Evolutionary conservation across 2,888 invertebrate genomes (phyloP), one percentile per base, ranked within the genome.

Genomic region (Hirudinaria manillensis): DNA sequence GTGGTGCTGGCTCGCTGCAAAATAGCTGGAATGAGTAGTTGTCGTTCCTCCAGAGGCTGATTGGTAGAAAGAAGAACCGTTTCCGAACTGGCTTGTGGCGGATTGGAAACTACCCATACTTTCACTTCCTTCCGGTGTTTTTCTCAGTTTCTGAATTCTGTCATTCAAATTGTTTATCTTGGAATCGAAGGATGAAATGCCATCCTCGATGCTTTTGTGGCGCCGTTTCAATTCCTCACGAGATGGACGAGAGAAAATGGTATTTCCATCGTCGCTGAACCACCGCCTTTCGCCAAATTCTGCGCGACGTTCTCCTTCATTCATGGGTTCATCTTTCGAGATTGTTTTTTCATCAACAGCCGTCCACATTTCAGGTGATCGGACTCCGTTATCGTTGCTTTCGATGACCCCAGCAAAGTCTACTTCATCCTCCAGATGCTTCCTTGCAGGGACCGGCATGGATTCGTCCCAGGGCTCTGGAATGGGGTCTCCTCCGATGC

Each of bases 261-360:
- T 16, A 34, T 68, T 24, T 32, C 55, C 72, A 13, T 72, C 72
- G 55, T 72, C 72, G 55, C 72, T 72, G 56, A 72, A 72, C 72
- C 72, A 72, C 24, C 56, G 21, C 55, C 72, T n/a, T n/a, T 70
- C 70, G 24, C 27, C 38, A n/a, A 45, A 27, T 70, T 70, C 70
- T 27, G 45, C 21, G 21, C 36, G 21, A 6, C 36, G 36, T 10
- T 68, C 68, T 13, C 34, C 68, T 61, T 61, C 61, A 27, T n/a
- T 36, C n/a, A n/a, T 70, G 27, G 36, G n/a, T 24, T 21, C 29
- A 51, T 24, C 70, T 34, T 34, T 34, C 21, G 38, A 45, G 3
- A n/a, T 6, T 19, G 55, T 7, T 56, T 56, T 29, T 27, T 55
- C 38, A 56, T 72, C 45, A 0, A 72, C 53, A 4, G 72, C 55